Evolutionary conservation across 2,113 vertebrate genomes (phyloP), one percentile per base, ranked within the genome.

Genomic region (Poicephalus meyeri): DNA sequence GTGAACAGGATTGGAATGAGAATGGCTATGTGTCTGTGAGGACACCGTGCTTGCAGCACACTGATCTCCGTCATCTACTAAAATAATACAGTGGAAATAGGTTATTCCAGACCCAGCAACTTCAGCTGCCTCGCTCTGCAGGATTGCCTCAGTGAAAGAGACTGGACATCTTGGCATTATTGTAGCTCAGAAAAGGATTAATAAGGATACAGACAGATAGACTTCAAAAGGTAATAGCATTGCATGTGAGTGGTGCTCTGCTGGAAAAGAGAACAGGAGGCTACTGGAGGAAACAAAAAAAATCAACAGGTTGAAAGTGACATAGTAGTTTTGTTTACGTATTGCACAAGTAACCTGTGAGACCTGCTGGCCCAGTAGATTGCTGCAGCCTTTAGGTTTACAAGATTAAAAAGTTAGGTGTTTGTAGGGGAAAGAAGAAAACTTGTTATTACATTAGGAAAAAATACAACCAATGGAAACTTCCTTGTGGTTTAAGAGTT

Each of bases 331-430:
- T 84, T 93, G 90, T 96, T 95, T 92, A 81, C 77, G 5, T 93
- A 79, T 96, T 96, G 92, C 86, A 66, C 88, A 95, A 93, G 92
- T 86, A 96, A 91, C 83, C 86, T 76, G 91, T 63, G 88, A 65
- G 90, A 96, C 96, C 86, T 94, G 92, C 88, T 90, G 92, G 88
- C 88, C 92, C n/a, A 20, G 93, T 69, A 5, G 37, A 21, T 88
- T 68, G 46, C 70, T 89, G 49, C 70, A 85, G 87, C 73, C 50
- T 76, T 79, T 80, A 76, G 19, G n/a, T 88, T 72, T 82, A 8
- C 37, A 42, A 18, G 71, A 80, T 88, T 70, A 65, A 91, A 91
- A 94, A 93, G 65, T 29, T 65, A 86, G 14, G 18, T 44, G 50
- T 91, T 86, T 69, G 70, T 55, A 71, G n/a, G 46, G 46, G 79